Evolutionary conservation across 35 echinoderm and acorn worm genomes (phyloP), one percentile per base, ranked within the genome.

Genomic region (Heliocidaris erythrogramma): DNA sequence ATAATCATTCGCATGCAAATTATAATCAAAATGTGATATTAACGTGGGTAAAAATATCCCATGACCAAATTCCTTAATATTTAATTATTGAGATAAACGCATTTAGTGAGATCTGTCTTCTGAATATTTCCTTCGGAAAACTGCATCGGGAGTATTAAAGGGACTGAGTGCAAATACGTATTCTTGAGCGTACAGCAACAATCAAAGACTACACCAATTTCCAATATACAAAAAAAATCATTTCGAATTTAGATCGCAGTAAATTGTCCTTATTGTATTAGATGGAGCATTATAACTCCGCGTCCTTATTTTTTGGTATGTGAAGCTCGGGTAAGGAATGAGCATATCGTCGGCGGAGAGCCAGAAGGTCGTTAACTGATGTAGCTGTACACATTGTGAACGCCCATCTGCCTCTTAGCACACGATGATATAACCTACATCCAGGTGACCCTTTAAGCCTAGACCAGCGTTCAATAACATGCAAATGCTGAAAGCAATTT

Each of bases 401-500:
- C 65, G 65, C 27, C 65, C 21, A 27, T 78, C 65, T 78, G 65
- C 65, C 21, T 18, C 18, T 78, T 0, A n/a, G 27, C 21, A n/a
- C 18, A 18, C 65, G 27, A n/a, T 78, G n/a, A 27, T 42, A 42
- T 78, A 21, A 78, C 65, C 65, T 78, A 78, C 2, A 27, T 78
- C 3, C 18, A 78, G 14, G 65, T 78, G 65, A 78, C 21, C 65
- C 65, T 78, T 78, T 78, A 78, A 78, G 65, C 65, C 65, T n/a
- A 78, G 65, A n/a, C 65, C 65, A 27, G 8, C 65, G 65, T 78
- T 78, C 65, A 78, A 78, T 78, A 78, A 78, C 65, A 78, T 78
- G 65, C 65, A 78, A 78, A 78, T 78, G 65, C 65, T 78, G 65
- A 3, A 78, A 78, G 65, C 65, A 78, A 78, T 78, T 78, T 78